These are phyloP conservation scores for Paramuricea clavata DNA, from an alignment of 92 coral and sea anemone species.

Conservation along the genomic window DNA sequence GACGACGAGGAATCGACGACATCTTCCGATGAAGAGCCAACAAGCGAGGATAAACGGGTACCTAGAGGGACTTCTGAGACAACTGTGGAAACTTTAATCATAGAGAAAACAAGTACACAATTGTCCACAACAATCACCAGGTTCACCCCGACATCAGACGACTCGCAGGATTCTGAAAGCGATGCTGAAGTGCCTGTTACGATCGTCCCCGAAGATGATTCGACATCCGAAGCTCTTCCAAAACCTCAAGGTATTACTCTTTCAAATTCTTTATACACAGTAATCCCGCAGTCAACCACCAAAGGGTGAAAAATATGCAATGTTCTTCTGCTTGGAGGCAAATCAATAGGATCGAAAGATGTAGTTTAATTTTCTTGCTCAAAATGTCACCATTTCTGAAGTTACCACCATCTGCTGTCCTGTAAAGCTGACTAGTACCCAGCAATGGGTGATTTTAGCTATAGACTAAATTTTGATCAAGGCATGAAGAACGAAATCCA, in stretches of 20 bases:
- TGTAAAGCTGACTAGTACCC: too few relatives aligned
- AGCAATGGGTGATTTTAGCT: too few relatives aligned
- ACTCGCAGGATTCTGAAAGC: not conserved
- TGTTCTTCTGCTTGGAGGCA: not conserved
- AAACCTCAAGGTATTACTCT: not conserved
- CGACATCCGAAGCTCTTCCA: not conserved
- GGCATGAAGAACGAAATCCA: too few relatives aligned
- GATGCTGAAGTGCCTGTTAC: not conserved
- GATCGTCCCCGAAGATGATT: not conserved
- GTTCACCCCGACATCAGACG: not conserved
- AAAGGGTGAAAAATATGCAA: too few relatives aligned
- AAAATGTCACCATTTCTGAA: not conserved
- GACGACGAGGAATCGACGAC: not conserved
- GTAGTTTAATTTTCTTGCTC: too few relatives aligned
- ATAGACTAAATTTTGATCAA: too few relatives aligned
- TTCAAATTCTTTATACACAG: not conserved
- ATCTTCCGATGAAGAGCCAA: conserved; percentile 1
- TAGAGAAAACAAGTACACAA: conserved; percentile 22
- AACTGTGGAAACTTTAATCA: not conserved
- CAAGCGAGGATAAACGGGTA: not conserved
- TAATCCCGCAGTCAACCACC: too few relatives aligned
- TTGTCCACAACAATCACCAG: not conserved
- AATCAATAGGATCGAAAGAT: not conserved
- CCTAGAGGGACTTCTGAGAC: not conserved
- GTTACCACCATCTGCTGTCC: not conserved